Evolutionary conservation across 2,888 invertebrate genomes (phyloP).

Genomic region (Philhelius pedissequus): DNA sequence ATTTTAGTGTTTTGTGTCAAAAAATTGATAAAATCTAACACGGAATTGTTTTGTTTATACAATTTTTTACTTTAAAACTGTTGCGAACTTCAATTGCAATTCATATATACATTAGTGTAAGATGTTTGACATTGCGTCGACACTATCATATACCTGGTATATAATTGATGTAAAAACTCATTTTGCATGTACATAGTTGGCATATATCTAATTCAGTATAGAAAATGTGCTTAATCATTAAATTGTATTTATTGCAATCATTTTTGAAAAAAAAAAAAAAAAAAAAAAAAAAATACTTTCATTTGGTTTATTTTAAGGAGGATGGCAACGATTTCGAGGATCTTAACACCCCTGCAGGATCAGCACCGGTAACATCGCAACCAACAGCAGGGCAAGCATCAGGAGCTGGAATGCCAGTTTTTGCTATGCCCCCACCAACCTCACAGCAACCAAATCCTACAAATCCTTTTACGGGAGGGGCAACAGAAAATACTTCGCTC

Average conservation of each 20-base stretch:
- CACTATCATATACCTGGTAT: background rate
- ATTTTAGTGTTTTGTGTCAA: background rate
- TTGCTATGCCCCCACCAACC: constrained; percentile 77
- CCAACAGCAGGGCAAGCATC: constrained; percentile 74
- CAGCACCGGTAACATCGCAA: constrained; percentile 75
- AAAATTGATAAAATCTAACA: background rate
- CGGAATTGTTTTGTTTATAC: background rate
- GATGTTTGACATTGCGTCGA: background rate
- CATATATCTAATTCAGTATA: background rate
- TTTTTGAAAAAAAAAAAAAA: too few relatives aligned
- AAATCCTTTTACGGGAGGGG: constrained; percentile 78
- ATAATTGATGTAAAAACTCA: background rate
- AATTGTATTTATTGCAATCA: background rate
- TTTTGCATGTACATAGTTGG: background rate
- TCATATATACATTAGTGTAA: background rate
- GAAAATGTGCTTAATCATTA: background rate
- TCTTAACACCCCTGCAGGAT: constrained; percentile 74
- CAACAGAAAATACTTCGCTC: constrained; percentile 78
- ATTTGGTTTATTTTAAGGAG: constrained; percentile 73
- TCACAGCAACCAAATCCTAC: constrained; percentile 74
- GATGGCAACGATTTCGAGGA: constrained; percentile 78
- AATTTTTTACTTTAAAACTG: too few relatives aligned
- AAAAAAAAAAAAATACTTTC: too few relatives aligned
- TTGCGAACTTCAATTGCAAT: background rate
- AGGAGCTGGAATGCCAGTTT: constrained; percentile 75